Conservation (phyloP, 2,888 invertebrate genomes). For the Linnaemya tessellans region DNA sequence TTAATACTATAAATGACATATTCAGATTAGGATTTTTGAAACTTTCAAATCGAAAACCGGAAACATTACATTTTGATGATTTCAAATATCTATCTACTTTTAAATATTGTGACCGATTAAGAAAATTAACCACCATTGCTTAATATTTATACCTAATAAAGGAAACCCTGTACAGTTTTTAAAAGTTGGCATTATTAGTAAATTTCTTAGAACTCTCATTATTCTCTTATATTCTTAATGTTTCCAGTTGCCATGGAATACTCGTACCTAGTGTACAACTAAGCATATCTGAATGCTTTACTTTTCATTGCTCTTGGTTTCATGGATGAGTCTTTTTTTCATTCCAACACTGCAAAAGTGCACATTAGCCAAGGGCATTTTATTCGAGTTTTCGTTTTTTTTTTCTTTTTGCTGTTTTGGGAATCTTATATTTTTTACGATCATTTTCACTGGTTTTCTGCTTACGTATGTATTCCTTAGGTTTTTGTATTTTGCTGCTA, state of each 20-base stretch:
- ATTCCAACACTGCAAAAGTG: slow-evolving; percentile 64
- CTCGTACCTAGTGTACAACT: slow-evolving; percentile 57
- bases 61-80: no score
- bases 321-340: slow-evolving; percentile 52
- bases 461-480: slow-evolving; percentile 48
- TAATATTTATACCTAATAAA: slow-evolving; percentile 24
- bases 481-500: slow-evolving; percentile 62
- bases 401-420: slow-evolving; percentile 49
- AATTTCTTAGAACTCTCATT: slow-evolving; percentile 35
- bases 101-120: no score
- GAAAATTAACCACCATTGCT: background rate
- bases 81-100: no score
- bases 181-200: slow-evolving; percentile 62
- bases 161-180: slow-evolving; percentile 58
- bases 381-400: slow-evolving; percentile 30
- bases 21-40: no score
- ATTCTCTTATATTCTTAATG: slow-evolving; percentile 31
- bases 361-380: slow-evolving; percentile 71
- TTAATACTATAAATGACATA: no score
- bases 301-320: slow-evolving; percentile 65
- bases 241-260: slow-evolving; percentile 15
- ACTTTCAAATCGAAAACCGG: no score
- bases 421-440: slow-evolving; percentile 52
- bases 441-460: slow-evolving; percentile 48
- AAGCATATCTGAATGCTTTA: slow-evolving; percentile 64